phyloP scores from a whole-genome alignment of 1,140 invertebrate species.

The Drosophila nigrodunni region DNA sequence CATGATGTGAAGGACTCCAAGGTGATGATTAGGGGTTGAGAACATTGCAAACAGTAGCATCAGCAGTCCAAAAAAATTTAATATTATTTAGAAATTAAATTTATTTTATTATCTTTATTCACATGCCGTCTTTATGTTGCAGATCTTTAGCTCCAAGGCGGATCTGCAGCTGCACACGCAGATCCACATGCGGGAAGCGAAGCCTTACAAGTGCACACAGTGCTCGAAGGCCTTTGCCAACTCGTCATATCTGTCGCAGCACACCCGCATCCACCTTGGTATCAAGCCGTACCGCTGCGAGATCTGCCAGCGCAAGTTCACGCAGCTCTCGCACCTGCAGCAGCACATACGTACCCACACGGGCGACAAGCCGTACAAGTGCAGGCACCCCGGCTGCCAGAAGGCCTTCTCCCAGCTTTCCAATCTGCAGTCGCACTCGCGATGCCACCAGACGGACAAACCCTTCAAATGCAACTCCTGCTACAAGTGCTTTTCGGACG shows the following conservation, averaged over 20 bases:
- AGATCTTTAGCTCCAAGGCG: constrained; percentile 99
- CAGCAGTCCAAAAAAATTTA: not conserved
- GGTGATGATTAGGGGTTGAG: constrained; percentile 52
- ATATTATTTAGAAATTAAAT: not conserved
- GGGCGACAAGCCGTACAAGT: constrained; percentile 99
- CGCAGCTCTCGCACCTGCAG: constrained; percentile 99
- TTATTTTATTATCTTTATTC: constrained; percentile 36
- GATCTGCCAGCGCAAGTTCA: constrained; percentile 99
- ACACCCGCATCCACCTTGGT: constrained; percentile 98
- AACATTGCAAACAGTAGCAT: constrained; percentile 9
- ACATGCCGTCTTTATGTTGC: constrained; percentile 75
- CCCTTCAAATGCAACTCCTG: constrained; percentile 97
- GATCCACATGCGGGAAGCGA: constrained; percentile 98
- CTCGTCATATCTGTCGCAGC: constrained; percentile 99
- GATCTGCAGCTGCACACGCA: constrained; percentile 98
- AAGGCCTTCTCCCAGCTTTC: constrained; percentile 99
- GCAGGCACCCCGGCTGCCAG: constrained; percentile 98
- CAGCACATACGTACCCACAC: constrained; percentile 99
- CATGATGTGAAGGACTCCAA: constrained; percentile 79
- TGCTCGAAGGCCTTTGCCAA: constrained; percentile 99
- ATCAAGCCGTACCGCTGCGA: constrained; percentile 99
- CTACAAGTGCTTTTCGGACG: constrained; percentile 98
- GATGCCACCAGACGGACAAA: constrained; percentile 98
- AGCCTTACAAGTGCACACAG: constrained; percentile 99
- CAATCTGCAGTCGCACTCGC: constrained; percentile 98